These are phyloP conservation scores for Chelmon rostratus DNA, from an alignment of 2,797 vertebrate species.

Conservation along the genomic window DNA sequence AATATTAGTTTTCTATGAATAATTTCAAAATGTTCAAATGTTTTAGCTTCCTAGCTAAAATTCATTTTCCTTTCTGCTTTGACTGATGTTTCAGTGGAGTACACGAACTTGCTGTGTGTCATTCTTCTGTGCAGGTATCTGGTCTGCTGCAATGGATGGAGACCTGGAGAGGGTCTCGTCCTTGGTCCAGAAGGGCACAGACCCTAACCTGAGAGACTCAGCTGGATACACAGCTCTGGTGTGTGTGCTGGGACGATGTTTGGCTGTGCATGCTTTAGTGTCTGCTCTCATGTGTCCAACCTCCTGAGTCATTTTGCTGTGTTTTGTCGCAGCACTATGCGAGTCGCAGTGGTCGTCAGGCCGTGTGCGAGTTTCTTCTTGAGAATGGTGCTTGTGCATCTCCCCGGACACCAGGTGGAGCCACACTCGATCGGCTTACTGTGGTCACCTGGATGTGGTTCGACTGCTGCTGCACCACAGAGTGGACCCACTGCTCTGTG, in stretches of 20 bases:
- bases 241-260: constrained; percentile 43
- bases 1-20: background rate
- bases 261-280: background rate
- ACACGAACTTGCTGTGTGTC: background rate
- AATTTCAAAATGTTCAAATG: background rate
- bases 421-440: constrained; percentile 91
- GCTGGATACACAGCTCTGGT: constrained; percentile 92
- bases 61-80: no score
- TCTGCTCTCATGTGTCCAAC: background rate
- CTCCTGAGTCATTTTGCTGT: background rate
- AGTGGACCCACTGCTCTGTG: constrained; percentile 86
- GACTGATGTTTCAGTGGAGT: background rate
- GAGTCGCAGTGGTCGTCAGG: constrained; percentile 89
- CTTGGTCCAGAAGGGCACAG: constrained; percentile 86
- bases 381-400: constrained; percentile 86
- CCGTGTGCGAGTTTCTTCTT: constrained; percentile 89
- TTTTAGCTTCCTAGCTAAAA: background rate
- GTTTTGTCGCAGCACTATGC: constrained; percentile 90
- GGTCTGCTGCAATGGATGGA: constrained; percentile 92
- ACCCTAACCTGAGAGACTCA: constrained; percentile 87
- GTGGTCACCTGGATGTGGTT: constrained; percentile 88
- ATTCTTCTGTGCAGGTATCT: constrained; percentile 86
- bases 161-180: constrained; percentile 85
- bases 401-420: constrained; percentile 87
- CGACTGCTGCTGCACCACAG: constrained; percentile 85